Base-by-base conservation (phyloP, 2,113 vertebrate genomes). In the Centrocercus urophasianus region DNA sequence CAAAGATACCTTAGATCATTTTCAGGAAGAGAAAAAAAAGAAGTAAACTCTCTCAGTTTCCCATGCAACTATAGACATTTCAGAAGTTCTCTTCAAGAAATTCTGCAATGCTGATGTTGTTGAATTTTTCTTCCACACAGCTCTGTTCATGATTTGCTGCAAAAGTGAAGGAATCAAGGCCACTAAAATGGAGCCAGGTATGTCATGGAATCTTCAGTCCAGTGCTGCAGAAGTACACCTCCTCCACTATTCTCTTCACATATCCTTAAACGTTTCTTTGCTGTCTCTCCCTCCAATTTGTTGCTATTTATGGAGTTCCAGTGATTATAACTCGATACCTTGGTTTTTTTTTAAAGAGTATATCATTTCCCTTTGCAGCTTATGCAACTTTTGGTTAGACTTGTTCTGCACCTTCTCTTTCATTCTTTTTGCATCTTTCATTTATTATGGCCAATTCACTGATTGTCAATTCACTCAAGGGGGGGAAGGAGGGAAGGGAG, bases 21-120 rank as follows among this genome's bases (percentile, higher is more conserved):
- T 36, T 54, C 27, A 28, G 27, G 52, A 19, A 9, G 45, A n/a
- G 38, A 80, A 70, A 70, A 70, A 40, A 60, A 61, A 60, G 20
- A 72, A 48, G 28, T 19, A 59, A n/a, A n/a, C 11, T 4, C 4
- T 65, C 42, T 54, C 16, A 22, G 38, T 32, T 34, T 28, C 13
- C 60, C 1, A 0, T 1, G 0, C 34, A 65, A 59, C 43, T 40
- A 65, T 8, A 65, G 59, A 8, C 11, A 69, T 7, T 59, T 64
- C 52, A 75, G 20, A 57, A 86, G 71, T 17, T 47, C 57, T 80
- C 54, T 77, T 77, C 22, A 73, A 5, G 3, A 34, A 72, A 9
- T 65, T 72, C 71, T 69, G 16, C 54, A 57, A 4, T 8, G 72
- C 54, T 50, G 34, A 79, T 7, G 18, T 1, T 43, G 7, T 48